Evolutionary conservation across 2,888 invertebrate genomes (phyloP), one percentile per base, ranked within the genome.

Genomic region (Odontocerum albicorne): DNA sequence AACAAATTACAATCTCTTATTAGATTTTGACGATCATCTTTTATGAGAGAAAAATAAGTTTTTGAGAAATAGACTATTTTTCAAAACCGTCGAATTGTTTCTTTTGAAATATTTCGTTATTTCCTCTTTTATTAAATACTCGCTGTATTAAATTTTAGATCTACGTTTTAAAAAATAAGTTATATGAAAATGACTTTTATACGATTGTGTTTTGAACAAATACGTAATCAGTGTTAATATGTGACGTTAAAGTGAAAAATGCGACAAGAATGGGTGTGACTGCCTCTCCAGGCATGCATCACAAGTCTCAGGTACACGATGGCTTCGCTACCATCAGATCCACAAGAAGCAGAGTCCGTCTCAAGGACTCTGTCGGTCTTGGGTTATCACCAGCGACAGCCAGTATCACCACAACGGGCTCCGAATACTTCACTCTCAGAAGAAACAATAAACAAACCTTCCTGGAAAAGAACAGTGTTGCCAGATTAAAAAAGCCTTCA

Each of bases 271-370:
- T 56, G 55, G 55, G 40, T 2, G 52, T 57, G 50, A 57, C 49
- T 27, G 49, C 55, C 38, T 13, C 53, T 10, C 21, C 35, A 12
- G 55, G 44, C 49, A 72, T 72, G 44, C 76, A 72, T 66, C 74
- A 75, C 65, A 53, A 56, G 17, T 73, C 83, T 49, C 84, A 87
- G 55, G 84, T 92, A 46, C 87, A 90, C 71, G 92, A 92, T 72
- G 92, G 92, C 51, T 92, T 90, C 72, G 92, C 92, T 46, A 92
- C 92, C n/a, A 89, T 92, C 64, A 79, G 90, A 55, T 81, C 87
- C 10, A 83, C 77, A 27, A 72, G 78, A 64, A 77, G 77, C 64
- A 68, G 75, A 62, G 75, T 76, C 62, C 77, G 77, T 64, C 75
- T 77, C 64, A 74, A 75, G 63, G 75, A 72, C 65, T 65, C 75